Base-by-base conservation (phyloP, 2,888 invertebrate genomes). In the Noctua janthina region DNA sequence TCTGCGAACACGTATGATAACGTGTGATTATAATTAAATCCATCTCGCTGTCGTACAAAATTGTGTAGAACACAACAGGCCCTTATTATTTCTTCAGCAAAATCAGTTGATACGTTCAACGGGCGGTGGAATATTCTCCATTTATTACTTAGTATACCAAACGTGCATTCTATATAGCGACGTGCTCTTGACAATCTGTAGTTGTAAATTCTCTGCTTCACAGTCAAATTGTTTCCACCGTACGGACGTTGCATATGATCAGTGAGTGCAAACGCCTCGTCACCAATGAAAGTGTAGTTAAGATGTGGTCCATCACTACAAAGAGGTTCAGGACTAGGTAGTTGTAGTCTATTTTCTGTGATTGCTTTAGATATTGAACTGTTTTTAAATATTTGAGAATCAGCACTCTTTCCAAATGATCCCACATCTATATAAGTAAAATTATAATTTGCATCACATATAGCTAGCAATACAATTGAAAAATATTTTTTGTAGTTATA, bases 51-150 rank as follows among this genome's bases (percentile, higher is more conserved):
- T 46, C 73, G 73, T 62, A 74, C 29, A 74, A 64, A 74, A 62
- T 74, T 74, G 73, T 74, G 62, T 74, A 73, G 46, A 46, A 74
- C 62, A 74, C 62, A 74, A 74, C 73, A 74, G 29, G 73, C 62
- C 62, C 0, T 62, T 46, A 62, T 46, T 62, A 62, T 62, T 49
- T 74, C 62, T 62, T 46, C 46, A 74, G 73, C 73, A 74, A 64
- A 59, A 59, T 72, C 56, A 72, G 56, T 43, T 59, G 72, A 72
- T 72, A 72, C 72, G 39, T 72, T 72, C 72, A 72, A 72, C 72
- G 72, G 72, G 72, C 56, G 72, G 72, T 59, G 72, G 43, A 59
- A 72, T 74, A 64, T 74, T 74, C 73, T 64, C 73, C 29, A 64
- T 62, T 62, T 49, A 74, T 74, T 74, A 74, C 62, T 49, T 64